Conservation (phyloP, 2,888 invertebrate species). For the Trichogramma dendrolimi region DNA sequence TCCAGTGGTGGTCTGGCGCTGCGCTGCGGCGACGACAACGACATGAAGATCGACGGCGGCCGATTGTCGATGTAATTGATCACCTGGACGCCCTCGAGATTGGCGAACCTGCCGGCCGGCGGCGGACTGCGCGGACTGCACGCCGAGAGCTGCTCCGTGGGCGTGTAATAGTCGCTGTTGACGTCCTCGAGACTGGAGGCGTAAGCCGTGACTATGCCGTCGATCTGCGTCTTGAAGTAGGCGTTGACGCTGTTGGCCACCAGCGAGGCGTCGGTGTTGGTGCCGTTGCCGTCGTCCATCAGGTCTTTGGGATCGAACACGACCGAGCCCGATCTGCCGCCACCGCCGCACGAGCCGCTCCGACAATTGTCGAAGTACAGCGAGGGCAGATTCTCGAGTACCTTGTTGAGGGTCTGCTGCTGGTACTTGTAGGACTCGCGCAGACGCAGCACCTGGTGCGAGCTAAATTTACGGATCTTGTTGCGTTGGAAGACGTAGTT, state of each 20-base stretch:
- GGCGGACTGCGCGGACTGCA: conserved; percentile 61
- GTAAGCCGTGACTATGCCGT: conserved; percentile 58
- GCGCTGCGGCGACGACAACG: not conserved
- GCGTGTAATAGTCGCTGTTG: conserved; percentile 71
- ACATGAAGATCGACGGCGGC: conserved; percentile 31
- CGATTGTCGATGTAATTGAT: conserved; percentile 63
- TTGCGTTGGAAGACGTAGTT: conserved; percentile 94
- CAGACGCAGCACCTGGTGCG: conserved; percentile 81
- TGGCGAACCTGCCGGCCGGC: conserved; percentile 48
- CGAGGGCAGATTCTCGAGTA: conserved; percentile 86
- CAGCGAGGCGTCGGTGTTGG: conserved; percentile 38
- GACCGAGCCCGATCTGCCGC: conserved; percentile 69
- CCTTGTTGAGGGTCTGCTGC: conserved; percentile 90
- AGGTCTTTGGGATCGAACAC: conserved; percentile 64
- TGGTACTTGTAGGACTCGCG: conserved; percentile 94
- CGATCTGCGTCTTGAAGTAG: conserved; percentile 66
- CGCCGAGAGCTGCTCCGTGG: conserved; percentile 65
- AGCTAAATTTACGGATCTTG: conserved; percentile 90
- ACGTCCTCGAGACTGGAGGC: conserved; percentile 57
- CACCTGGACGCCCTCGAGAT: conserved; percentile 58
- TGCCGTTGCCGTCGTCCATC: conserved; percentile 14
- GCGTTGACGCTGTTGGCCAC: conserved; percentile 58
- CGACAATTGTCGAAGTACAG: conserved; percentile 91
- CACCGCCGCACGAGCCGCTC: conserved; percentile 68
- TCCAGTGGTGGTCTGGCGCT: conserved; percentile 17